These are phyloP conservation scores for Xenopus laevis DNA, from an alignment of 2,113 vertebrate species.

Conservation along the genomic window DNA sequence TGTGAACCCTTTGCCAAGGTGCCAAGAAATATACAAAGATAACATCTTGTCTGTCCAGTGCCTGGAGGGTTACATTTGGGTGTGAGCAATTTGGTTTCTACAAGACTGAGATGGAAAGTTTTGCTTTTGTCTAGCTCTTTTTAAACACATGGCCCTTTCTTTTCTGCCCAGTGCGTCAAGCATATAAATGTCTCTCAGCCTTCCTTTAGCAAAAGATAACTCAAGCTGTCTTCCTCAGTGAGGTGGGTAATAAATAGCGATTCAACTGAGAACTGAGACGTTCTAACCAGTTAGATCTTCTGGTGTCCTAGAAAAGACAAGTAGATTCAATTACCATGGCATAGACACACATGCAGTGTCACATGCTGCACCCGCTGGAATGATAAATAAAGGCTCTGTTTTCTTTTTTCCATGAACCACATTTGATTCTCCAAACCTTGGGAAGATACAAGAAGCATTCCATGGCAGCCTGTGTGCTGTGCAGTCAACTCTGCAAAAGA, in stretches of 20 bases:
- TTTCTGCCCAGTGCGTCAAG: slow-evolving; percentile 53
- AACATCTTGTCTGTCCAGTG: too few species aligned
- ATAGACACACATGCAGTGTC: slow-evolving; percentile 70
- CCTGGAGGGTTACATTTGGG: not conserved
- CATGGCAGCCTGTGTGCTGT: not conserved
- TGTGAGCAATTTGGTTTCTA: not conserved
- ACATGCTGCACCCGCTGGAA: slow-evolving; percentile 66
- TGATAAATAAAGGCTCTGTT: slow-evolving; percentile 61
- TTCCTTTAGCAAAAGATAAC: slow-evolving; percentile 76
- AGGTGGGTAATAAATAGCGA: slow-evolving; percentile 81
- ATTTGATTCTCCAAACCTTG: not conserved
- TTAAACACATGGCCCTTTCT: slow-evolving; percentile 25
- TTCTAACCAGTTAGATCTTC: slow-evolving; percentile 84
- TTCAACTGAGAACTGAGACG: slow-evolving; percentile 61
- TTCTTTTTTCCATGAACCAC: slow-evolving; percentile 12
- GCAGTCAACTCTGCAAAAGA: not conserved
- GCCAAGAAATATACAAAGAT: too few species aligned
- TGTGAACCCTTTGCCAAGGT: too few species aligned
- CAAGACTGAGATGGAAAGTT: slow-evolving; percentile 15
- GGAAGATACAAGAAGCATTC: slow-evolving; percentile 4
- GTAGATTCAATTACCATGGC: slow-evolving; percentile 78
- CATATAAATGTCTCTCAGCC: slow-evolving; percentile 62
- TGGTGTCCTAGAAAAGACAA: slow-evolving; percentile 81
- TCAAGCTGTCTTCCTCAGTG: slow-evolving; percentile 79
- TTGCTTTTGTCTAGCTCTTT: slow-evolving; percentile 44